Evolutionary conservation across 2,888 invertebrate species (phyloP).

Genomic region (Netelia fuscicornis): DNA sequence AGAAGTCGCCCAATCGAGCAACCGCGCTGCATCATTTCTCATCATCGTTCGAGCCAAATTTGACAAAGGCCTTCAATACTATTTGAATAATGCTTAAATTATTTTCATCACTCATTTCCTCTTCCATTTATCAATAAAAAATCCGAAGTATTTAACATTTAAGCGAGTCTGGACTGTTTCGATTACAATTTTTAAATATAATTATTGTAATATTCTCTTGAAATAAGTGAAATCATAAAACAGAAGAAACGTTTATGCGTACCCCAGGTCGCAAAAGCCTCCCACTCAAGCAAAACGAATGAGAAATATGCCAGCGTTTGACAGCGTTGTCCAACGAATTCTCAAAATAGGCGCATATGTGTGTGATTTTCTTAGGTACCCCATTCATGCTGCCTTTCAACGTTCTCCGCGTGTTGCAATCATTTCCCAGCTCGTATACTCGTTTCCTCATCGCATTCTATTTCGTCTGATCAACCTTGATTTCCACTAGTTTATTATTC

Average conservation of each 20-base stretch:
- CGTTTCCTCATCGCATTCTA: neutral
- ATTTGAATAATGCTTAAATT: too few relatives aligned
- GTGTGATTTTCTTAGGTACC: neutral
- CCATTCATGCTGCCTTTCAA: neutral
- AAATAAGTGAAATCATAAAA: constrained; percentile 27
- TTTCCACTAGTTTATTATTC: too few relatives aligned
- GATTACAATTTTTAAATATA: constrained; percentile 20
- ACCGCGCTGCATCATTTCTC: too few relatives aligned
- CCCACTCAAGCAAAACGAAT: constrained; percentile 39
- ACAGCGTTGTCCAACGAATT: constrained; percentile 13
- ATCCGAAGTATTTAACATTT: neutral
- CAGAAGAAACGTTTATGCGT: constrained; percentile 20
- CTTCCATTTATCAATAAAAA: neutral
- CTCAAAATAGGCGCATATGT: neutral
- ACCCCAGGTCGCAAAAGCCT: constrained; percentile 41
- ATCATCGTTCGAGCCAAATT: too few relatives aligned
- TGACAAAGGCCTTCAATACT: too few relatives aligned
- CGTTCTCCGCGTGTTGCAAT: neutral
- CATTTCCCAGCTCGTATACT: neutral
- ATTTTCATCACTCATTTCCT: neutral
- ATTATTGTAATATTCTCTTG: constrained; percentile 19
- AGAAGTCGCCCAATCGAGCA: too few relatives aligned
- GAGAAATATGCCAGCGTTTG: constrained; percentile 55
- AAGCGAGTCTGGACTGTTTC: neutral
- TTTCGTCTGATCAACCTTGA: too few relatives aligned